Base-by-base conservation (phyloP, 1,140 invertebrate genomes). In the Pseudomyrmex sp. region DNA sequence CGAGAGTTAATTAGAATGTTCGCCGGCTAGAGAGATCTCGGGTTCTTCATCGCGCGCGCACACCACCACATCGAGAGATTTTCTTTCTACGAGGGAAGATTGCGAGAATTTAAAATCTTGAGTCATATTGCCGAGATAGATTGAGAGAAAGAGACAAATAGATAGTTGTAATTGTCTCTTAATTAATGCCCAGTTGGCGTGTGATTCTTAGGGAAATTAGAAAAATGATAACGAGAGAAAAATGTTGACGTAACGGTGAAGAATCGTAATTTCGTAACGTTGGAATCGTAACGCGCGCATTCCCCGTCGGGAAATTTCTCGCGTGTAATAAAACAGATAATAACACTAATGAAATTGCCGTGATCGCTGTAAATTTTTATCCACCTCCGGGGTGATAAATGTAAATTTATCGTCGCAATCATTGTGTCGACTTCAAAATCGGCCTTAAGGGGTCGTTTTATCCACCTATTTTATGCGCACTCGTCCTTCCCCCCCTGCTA, bases 1-100 rank as follows among this genome's bases (percentile, higher is more conserved):
- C 58, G 74, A 35, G 13, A 52, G 50, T 52, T 54, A 77, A 77
- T 66, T 52, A 68, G 48, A 68, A 12, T 63, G 7, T 23, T 44
- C 52, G 35, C 12, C 48, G 35, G 23, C 10, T 15, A 23, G 48
- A 15, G 26, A 15, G 35, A 35, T 35, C 68, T 18, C n/a, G 7
- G 54, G 46, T 54, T 52, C 10, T 35, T 35, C 35, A 7, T 46
- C 12, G 18, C 12, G 44, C 26, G 35, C 46, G 26, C 13, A 5
- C 15, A 44, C 15, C 15, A 18, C 18, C 8, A 7, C 18, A 75
- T 63, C 1, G 46, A 2, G 20, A 74, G 35, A 35, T 35, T 7
- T 35, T 35, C 35, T 35, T 7, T 35, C 5, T 1, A 35, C 35
- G 35, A 35, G 35, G 0, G 5, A 35, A 35, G 35, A 15, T 12